Conservation (phyloP, 2,797 vertebrate genomes). For the Urophycis tenuis region DNA sequence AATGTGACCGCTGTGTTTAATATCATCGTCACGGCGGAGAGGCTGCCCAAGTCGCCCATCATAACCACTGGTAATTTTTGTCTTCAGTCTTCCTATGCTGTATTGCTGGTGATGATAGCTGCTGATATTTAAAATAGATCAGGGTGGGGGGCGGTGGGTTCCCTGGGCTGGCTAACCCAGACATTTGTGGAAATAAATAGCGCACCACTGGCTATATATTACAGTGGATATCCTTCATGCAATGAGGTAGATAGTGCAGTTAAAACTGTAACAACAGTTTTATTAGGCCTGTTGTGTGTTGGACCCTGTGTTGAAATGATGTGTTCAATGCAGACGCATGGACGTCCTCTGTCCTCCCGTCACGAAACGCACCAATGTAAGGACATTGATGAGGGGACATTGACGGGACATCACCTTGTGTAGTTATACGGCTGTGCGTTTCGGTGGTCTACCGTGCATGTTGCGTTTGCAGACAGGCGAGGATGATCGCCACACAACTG, state of each 20-base stretch:
- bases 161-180: background rate
- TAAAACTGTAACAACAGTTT: background rate
- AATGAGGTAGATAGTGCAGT: background rate
- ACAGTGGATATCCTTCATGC: background rate
- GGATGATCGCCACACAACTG: slow-evolving; percentile 48
- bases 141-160: slow-evolving; percentile 45
- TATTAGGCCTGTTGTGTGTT: background rate
- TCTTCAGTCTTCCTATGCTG: slow-evolving; percentile 13
- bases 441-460: slow-evolving; percentile 48
- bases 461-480: background rate
- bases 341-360: background rate
- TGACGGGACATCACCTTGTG: background rate
- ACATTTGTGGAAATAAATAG: background rate
- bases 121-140: slow-evolving; percentile 36
- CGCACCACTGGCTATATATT: background rate
- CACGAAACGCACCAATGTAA: background rate
- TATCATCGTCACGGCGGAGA: slow-evolving; percentile 43
- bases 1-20: slow-evolving; percentile 43
- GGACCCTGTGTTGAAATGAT: background rate
- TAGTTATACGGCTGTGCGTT: slow-evolving; percentile 19
- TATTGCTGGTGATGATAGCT: slow-evolving; percentile 20
- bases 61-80: slow-evolving; percentile 54
- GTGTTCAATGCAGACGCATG: background rate
- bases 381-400: background rate
- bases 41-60: slow-evolving; percentile 40